phyloP scores from a whole-genome alignment of 2,888 invertebrate species.

The Cenopis cana region DNA sequence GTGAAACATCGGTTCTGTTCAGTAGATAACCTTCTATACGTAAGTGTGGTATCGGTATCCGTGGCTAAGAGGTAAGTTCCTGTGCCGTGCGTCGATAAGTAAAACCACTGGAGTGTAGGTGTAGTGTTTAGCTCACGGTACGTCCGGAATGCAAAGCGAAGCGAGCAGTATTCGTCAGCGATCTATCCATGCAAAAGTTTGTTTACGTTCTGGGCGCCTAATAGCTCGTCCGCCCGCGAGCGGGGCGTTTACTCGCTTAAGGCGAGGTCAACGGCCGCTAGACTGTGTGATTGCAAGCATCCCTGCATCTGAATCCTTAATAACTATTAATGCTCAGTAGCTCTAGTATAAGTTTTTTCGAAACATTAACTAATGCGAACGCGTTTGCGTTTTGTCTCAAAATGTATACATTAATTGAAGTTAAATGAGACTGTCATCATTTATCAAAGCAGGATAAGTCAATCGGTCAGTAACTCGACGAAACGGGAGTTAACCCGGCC shows the following conservation, averaged over 20 bases:
- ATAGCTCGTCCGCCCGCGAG: conserved; percentile 49
- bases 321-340: not conserved
- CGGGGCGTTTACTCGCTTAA: conserved; percentile 50
- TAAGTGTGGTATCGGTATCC: not conserved
- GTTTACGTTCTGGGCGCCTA: conserved; percentile 64
- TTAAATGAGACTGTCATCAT: not conserved
- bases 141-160: conserved; percentile 17
- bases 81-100: not conserved
- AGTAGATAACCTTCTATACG: too few relatives aligned
- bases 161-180: conserved; percentile 25
- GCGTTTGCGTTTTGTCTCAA: too few relatives aligned
- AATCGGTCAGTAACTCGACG: conserved; percentile 11
- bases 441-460: conserved; percentile 11
- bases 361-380: too few relatives aligned
- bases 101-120: not conserved
- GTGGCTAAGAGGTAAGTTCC: not conserved
- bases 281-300: conserved; percentile 46
- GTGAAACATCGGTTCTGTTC: too few relatives aligned
- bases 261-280: conserved; percentile 66
- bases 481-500: not conserved
- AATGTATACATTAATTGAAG: not conserved
- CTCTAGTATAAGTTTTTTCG: not conserved
- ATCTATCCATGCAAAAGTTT: conserved; percentile 62
- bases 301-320: not conserved
- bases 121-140: not conserved